Evolutionary conservation across 2,888 invertebrate genomes (phyloP).

Genomic region (Macrophya alboannulata): DNA sequence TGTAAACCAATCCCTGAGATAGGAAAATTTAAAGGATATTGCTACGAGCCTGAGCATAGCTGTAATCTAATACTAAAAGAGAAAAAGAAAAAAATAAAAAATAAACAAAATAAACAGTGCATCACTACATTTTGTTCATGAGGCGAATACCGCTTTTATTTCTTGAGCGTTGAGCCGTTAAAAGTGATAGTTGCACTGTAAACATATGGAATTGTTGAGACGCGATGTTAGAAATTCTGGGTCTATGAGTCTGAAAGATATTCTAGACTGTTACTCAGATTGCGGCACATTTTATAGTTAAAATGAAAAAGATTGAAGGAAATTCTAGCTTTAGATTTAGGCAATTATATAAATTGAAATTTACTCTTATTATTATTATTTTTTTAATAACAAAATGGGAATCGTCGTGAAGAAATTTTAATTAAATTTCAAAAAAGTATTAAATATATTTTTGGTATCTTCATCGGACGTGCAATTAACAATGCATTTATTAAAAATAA

Average conservation of each 20-base stretch:
- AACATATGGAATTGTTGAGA: slow-evolving; percentile 37
- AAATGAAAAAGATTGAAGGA: not conserved
- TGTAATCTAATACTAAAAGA: slow-evolving; percentile 43
- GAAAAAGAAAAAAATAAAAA: slow-evolving; percentile 12
- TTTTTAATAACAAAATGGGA: slow-evolving; percentile 69
- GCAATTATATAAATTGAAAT: slow-evolving; percentile 24
- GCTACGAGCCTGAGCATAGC: slow-evolving; percentile 46
- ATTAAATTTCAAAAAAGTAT: slow-evolving; percentile 37
- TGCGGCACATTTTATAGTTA: slow-evolving; percentile 24
- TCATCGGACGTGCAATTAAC: not conserved
- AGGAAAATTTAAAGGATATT: not conserved
- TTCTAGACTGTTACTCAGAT: slow-evolving; percentile 24
- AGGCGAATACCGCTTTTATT: slow-evolving; percentile 25
- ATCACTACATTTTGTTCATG: slow-evolving; percentile 19
- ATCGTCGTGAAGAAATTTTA: slow-evolving; percentile 35
- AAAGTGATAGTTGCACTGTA: slow-evolving; percentile 48
- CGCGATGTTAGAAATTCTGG: not conserved
- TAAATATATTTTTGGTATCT: slow-evolving; percentile 22
- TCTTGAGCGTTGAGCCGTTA: slow-evolving; percentile 29
- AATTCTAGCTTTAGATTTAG: slow-evolving; percentile 37
- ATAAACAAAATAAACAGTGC: slow-evolving; percentile 37
- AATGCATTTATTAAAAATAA: slow-evolving; percentile 41
- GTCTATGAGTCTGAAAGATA: slow-evolving; percentile 4
- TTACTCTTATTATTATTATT: not conserved
- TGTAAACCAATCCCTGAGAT: slow-evolving; percentile 2